Evolutionary conservation across 2,797 vertebrate species (phyloP).

Genomic region (Tadarida brasiliensis): DNA sequence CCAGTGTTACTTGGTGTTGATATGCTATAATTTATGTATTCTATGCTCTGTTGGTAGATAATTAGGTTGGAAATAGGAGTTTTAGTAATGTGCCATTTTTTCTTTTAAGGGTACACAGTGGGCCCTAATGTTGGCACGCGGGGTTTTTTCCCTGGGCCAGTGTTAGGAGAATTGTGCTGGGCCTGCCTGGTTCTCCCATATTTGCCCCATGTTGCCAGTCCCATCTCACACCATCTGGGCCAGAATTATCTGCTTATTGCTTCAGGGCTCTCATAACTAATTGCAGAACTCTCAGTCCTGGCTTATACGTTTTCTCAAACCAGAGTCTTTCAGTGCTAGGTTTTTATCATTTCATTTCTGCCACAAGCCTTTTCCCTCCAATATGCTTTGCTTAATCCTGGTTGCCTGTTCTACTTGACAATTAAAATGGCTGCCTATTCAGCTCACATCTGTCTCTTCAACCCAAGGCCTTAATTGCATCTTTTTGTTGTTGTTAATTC

Average conservation of each 20-base stretch:
- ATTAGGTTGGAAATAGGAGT: not conserved
- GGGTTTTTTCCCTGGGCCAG: not conserved
- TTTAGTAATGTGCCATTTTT: not conserved
- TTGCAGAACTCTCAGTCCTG: not conserved
- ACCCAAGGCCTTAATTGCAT: not conserved
- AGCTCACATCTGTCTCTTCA: not conserved
- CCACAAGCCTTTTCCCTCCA: not conserved
- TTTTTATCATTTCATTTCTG: slow-evolving; percentile 1
- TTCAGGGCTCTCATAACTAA: not conserved
- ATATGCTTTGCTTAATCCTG: not conserved
- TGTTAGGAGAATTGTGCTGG: not conserved
- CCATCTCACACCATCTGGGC: not conserved
- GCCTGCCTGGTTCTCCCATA: not conserved
- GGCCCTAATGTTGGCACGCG: not conserved
- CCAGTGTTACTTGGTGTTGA: not conserved
- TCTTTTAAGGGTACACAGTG: not conserved
- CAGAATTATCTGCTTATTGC: not conserved
- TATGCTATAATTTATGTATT: not conserved
- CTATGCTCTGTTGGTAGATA: not conserved
- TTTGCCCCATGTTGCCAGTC: not conserved
- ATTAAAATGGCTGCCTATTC: not conserved
- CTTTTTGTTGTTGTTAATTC: too few relatives aligned
- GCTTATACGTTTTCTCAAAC: not conserved
- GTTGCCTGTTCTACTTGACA: not conserved
- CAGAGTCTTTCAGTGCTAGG: not conserved